These are phyloP conservation scores for Ctenicera cuprea DNA, from an alignment of 2,888 invertebrate species.

Conservation along the genomic window DNA sequence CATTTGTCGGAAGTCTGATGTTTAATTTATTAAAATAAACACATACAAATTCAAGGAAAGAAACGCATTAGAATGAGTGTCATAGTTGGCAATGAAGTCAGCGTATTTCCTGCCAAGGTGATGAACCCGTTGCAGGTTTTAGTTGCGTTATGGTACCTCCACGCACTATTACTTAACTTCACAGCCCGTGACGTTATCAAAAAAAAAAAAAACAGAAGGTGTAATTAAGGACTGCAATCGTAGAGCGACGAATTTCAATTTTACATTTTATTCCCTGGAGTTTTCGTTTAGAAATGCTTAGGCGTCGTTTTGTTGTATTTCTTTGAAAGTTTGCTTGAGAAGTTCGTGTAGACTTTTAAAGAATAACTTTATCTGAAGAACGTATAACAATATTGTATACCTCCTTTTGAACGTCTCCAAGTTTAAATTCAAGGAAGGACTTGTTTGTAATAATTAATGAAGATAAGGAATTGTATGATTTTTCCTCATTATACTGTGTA, in stretches of 20 bases:
- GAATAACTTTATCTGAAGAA: slow-evolving; percentile 4
- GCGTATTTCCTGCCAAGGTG: slow-evolving; percentile 41
- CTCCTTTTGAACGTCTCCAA: not conserved
- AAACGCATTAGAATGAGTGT: slow-evolving; percentile 39
- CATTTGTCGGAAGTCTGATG: slow-evolving; percentile 11
- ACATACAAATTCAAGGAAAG: slow-evolving; percentile 41
- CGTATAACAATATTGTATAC: slow-evolving; percentile 13
- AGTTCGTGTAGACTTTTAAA: not conserved
- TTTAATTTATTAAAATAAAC: slow-evolving; percentile 34
- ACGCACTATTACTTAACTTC: slow-evolving; percentile 36
- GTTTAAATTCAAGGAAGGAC: not conserved
- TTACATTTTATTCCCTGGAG: not conserved
- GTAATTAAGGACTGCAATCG: slow-evolving; percentile 7
- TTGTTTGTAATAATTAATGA: not conserved
- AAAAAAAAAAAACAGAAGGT: slow-evolving; percentile 16
- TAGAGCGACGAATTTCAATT: not conserved
- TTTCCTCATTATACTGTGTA: not conserved
- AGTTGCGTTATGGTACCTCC: slow-evolving; percentile 36
- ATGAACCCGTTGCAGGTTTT: slow-evolving; percentile 31
- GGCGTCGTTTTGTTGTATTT: slow-evolving; percentile 22
- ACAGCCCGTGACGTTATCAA: slow-evolving; percentile 29
- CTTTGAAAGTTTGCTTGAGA: slow-evolving; percentile 15
- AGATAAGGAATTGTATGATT: not conserved
- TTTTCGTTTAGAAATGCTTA: slow-evolving; percentile 4
- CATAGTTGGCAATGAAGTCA: slow-evolving; percentile 44